These are phyloP conservation scores for Zaprionus inermis DNA, from an alignment of 1,140 invertebrate species.

Conservation along the genomic window DNA sequence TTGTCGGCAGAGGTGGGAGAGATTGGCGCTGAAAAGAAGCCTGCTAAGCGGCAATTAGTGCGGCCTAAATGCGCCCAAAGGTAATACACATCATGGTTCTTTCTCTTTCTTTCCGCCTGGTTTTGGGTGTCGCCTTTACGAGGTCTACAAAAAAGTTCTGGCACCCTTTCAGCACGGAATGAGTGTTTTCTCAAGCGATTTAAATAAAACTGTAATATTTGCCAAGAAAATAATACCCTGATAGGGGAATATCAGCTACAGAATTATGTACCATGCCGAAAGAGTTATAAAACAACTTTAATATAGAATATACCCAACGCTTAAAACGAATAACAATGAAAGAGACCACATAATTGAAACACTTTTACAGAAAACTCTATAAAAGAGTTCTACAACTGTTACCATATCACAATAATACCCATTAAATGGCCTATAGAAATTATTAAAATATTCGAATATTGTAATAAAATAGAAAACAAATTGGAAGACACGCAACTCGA, in stretches of 20 bases:
- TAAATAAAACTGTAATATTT: neutral
- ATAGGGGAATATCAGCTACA: neutral
- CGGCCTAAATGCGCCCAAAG: conserved; percentile 54
- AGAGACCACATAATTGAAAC: neutral
- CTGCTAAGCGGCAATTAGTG: conserved; percentile 76
- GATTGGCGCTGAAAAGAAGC: conserved; percentile 12
- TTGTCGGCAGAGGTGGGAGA: neutral
- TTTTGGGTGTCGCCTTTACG: neutral
- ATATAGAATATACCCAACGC: neutral
- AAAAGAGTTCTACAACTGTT: neutral
- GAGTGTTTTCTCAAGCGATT: neutral
- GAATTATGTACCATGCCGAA: too few species aligned
- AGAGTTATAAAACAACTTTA: neutral
- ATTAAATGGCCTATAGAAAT: neutral
- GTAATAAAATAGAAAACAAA: conserved; percentile 77
- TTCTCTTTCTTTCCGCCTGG: neutral
- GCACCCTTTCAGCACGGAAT: neutral
- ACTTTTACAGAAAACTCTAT: neutral
- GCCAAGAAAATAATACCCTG: neutral
- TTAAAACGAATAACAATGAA: neutral
- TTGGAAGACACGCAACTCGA: conserved; percentile 63
- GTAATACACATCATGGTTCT: conserved; percentile 6
- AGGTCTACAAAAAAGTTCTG: neutral
- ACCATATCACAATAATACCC: neutral
- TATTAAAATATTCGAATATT: conserved; percentile 40